A percentile compares a stretch with the other conserved stretches of the same genome.
phyloP scores from a whole-genome alignment of 37 sponge, comb jelly and placozoan genomes.

The Agelas oroides region DNA sequence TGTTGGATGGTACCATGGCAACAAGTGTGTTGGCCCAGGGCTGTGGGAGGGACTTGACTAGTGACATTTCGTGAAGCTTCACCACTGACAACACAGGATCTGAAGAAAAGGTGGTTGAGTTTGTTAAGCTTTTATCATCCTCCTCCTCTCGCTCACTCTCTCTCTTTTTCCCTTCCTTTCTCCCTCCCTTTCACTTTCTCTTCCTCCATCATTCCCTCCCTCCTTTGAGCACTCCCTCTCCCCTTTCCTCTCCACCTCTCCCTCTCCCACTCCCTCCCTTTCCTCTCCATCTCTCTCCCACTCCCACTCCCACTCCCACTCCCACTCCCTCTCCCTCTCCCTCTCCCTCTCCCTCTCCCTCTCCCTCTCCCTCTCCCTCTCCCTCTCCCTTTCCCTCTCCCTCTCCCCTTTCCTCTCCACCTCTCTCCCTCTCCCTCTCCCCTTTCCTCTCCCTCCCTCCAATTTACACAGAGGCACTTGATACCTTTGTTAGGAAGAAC shows the following conservation, averaged over 20 bases:
- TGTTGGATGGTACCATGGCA: slow-evolving; percentile 49
- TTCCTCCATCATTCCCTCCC: background rate
- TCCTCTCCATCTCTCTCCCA: too few relatives aligned
- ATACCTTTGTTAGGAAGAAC: slow-evolving; percentile 17
- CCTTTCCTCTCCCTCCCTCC: too few relatives aligned
- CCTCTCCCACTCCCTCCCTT: background rate
- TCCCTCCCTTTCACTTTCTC: background rate
- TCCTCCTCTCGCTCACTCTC: background rate
- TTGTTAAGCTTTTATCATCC: background rate
- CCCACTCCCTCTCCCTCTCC: background rate
- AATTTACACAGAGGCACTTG: background rate
- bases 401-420: background rate
- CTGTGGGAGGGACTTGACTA: slow-evolving; percentile 22
- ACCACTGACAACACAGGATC: slow-evolving; percentile 8
- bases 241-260: background rate
- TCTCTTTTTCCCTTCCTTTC: background rate
- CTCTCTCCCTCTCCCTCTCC: slow-evolving; percentile 2
- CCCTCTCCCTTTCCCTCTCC: background rate
- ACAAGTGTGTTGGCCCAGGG: slow-evolving; percentile 50
- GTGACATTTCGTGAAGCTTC: slow-evolving; percentile 37
- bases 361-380: background rate
- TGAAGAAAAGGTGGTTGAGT: background rate
- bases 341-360: background rate
- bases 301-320: background rate
- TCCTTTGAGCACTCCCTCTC: background rate